Evolutionary conservation across 2,888 invertebrate species (phyloP).

Genomic region (Pasiphila rectangulata): DNA sequence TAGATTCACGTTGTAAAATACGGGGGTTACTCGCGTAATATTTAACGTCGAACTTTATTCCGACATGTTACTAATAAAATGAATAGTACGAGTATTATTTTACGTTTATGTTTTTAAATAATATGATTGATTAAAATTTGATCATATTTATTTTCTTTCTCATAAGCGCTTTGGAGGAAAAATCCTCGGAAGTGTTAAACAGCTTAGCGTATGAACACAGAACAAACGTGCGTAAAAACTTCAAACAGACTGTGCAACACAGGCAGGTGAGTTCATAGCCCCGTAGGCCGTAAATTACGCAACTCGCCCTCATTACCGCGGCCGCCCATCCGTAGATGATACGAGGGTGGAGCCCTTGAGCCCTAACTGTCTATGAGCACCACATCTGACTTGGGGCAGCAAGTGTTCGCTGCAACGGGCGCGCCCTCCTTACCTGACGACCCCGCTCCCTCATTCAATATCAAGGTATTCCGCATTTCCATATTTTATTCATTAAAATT

Average conservation of each 20-base stretch:
- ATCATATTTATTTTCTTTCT: neutral
- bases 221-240: conserved; percentile 70
- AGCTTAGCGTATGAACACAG: conserved; percentile 36
- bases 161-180: too few relatives aligned
- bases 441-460: conserved; percentile 5
- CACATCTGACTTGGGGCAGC: conserved; percentile 32
- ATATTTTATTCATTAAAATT: conserved; percentile 19
- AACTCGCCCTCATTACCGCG: conserved; percentile 73
- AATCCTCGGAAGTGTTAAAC: neutral
- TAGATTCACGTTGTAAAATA: too few relatives aligned
- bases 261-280: conserved; percentile 56
- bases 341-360: conserved; percentile 53
- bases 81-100: too few relatives aligned
- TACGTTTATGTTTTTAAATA: too few relatives aligned
- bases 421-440: conserved; percentile 21
- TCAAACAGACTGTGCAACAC: conserved; percentile 66
- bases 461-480: conserved; percentile 8
- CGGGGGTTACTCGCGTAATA: too few relatives aligned
- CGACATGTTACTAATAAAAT: too few relatives aligned
- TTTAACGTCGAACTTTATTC: too few relatives aligned
- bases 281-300: conserved; percentile 63
- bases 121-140: neutral
- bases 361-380: conserved; percentile 42
- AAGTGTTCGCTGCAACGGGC: conserved; percentile 40
- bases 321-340: conserved; percentile 67